Evolutionary conservation across 2,797 vertebrate species (phyloP), one percentile per base, ranked within the genome.

Genomic region (Sphenopsis melanotis): DNA sequence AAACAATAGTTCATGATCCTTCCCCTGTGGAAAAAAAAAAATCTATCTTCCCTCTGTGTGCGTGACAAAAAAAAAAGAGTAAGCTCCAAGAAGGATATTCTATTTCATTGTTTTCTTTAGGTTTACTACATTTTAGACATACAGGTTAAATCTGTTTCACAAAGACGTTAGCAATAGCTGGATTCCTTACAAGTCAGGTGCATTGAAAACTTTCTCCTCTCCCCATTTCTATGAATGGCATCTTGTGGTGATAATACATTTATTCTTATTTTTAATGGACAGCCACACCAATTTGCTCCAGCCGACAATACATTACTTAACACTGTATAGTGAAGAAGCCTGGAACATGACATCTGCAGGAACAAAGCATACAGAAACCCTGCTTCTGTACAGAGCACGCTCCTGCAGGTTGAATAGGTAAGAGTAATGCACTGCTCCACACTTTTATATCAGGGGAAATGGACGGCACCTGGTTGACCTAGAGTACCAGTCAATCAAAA

Each of bases 401-500:
- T 86, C 41, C 66, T 46, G 37, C 18, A 63, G 30, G 42, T 9
- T 82, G 78, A 84, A 79, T 23, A 66, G 37, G 81, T 39, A 63
- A 70, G 78, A 82, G 29, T 1, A 55, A 93, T 57, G 68, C 78
- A 76, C 83, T 80, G 27, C 37, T 94, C n/a, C 63, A 76, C 14
- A n/a, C 49, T 89, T 9, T 52, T 66, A 7, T 72, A 16, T 61
- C 42, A 60, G 61, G 70, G 36, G 71, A 88, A 83, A 91, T 27
- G 29, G 79, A 80, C 15, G 3, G 68, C 57, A 66, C 74, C 72
- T 77, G 36, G 68, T 36, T 93, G 77, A 95, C 63, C 65, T 53
- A 22, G 71, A 93, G 60, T 56, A 64, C 52, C 90, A 78, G 76
- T 93, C 90, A 94, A 88, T 78, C 87, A 94, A 68, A 93, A 95